Conservation (phyloP, 2,113 vertebrate species). For the Thomomys bottae region DNA sequence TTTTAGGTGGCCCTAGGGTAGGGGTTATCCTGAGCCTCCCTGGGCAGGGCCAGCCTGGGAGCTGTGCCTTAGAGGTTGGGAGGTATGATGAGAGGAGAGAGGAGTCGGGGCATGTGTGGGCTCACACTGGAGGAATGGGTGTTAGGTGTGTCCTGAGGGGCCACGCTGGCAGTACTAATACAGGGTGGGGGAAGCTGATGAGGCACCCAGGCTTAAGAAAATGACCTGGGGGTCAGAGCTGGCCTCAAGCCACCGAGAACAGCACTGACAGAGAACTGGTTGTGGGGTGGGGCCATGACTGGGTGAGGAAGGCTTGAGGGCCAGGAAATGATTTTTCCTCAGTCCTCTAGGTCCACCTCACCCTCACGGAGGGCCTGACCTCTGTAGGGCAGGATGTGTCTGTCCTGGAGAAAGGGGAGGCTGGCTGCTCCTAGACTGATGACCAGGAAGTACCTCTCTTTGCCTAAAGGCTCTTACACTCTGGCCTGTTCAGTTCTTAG, state of each 20-base stretch:
- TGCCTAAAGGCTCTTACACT: background rate
- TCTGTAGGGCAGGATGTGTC: background rate
- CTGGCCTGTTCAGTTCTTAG: background rate
- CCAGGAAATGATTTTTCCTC: constrained; percentile 57
- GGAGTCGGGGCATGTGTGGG: constrained; percentile 68
- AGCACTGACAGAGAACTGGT: background rate
- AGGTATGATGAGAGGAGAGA: background rate
- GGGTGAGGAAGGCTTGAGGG: constrained; percentile 41
- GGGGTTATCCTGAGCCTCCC: background rate
- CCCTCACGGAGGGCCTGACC: background rate
- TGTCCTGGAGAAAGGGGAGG: background rate
- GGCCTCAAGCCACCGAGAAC: constrained; percentile 3
- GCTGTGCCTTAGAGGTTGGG: constrained; percentile 18
- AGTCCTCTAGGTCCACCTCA: constrained; percentile 24
- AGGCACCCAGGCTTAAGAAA: constrained; percentile 48
- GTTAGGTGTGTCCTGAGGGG: constrained; percentile 69
- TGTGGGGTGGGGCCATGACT: constrained; percentile 14
- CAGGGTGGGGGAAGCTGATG: constrained; percentile 52
- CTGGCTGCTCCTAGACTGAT: background rate
- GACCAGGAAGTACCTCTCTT: too few species aligned
- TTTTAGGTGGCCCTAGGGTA: background rate
- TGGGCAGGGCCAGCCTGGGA: background rate
- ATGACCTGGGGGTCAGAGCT: constrained; percentile 62
- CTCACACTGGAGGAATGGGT: constrained; percentile 45
- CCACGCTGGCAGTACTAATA: background rate